Percentiles rank a stretch among this genome's conserved stretches.
Evolutionary conservation across 2,888 invertebrate genomes (phyloP).

Genomic region (Heliconius erato): DNA sequence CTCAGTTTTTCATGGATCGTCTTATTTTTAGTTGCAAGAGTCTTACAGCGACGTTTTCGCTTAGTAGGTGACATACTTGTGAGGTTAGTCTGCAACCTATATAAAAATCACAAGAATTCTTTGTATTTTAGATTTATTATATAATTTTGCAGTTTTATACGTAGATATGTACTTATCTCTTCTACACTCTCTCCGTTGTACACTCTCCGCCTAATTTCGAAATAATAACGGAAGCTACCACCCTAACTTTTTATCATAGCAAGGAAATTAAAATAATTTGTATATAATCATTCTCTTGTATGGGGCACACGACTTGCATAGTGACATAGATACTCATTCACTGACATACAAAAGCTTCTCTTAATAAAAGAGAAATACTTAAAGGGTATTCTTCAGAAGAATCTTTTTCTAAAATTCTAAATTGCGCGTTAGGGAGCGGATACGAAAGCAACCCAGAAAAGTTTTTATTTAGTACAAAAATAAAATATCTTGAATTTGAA

Average conservation of each 20-base stretch:
- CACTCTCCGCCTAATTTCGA: background rate
- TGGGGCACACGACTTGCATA: too few species aligned
- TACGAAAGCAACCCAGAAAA: background rate
- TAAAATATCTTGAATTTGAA: background rate
- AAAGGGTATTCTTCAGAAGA: too few species aligned
- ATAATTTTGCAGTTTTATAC: background rate
- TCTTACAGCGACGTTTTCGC: background rate
- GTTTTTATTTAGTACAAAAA: background rate
- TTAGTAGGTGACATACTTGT: conserved; percentile 7
- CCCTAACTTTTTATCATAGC: too few species aligned
- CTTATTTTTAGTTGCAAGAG: background rate
- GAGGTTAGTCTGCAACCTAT: conserved; percentile 1
- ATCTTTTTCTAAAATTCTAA: too few species aligned
- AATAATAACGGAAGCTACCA: background rate
- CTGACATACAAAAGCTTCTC: too few species aligned
- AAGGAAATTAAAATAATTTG: background rate
- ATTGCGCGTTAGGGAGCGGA: background rate
- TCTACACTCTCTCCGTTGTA: background rate
- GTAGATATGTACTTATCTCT: background rate
- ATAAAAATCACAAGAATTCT: background rate
- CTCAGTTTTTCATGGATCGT: background rate
- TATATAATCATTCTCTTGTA: background rate
- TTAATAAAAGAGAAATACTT: too few species aligned
- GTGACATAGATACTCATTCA: too few species aligned
- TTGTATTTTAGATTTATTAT: background rate